These are phyloP conservation scores for Mythimna albipuncta DNA, from an alignment of 2,888 invertebrate genomes.

Conservation along the genomic window DNA sequence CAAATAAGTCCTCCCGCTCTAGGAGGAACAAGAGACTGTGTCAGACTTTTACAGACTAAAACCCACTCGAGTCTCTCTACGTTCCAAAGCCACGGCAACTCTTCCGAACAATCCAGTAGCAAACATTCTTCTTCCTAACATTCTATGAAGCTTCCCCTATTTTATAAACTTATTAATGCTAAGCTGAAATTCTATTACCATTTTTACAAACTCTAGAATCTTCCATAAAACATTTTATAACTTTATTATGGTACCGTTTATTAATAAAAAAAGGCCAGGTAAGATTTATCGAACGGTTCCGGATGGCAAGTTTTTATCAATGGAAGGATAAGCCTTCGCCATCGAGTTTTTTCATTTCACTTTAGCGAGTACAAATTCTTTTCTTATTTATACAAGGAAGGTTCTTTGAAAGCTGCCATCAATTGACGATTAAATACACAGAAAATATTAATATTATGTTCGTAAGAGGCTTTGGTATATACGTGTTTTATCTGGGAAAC, in stretches of 20 bases:
- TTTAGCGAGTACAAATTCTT: constrained; percentile 31
- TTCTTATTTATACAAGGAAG: constrained; percentile 30
- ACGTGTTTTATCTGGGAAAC: too few relatives aligned
- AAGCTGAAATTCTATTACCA: background rate
- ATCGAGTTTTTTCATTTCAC: constrained; percentile 28
- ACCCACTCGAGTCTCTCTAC: too few relatives aligned
- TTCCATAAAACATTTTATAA: constrained; percentile 21
- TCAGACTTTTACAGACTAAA: too few relatives aligned
- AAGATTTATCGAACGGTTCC: constrained; percentile 48
- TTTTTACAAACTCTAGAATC: constrained; percentile 1
- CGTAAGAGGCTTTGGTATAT: background rate
- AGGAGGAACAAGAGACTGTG: too few relatives aligned
- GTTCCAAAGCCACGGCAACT: too few relatives aligned
- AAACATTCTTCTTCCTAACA: background rate
- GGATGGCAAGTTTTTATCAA: constrained; percentile 39
- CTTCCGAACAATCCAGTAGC: too few relatives aligned
- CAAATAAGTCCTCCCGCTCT: too few relatives aligned
- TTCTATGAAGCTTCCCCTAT: background rate
- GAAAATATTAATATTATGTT: constrained; percentile 10
- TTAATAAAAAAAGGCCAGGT: constrained; percentile 42
- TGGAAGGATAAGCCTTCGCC: constrained; percentile 32
- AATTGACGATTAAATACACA: constrained; percentile 11
- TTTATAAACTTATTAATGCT: constrained; percentile 5
- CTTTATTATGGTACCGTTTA: constrained; percentile 25
- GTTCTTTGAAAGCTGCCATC: constrained; percentile 18